Evolutionary conservation across 2,888 invertebrate species (phyloP).

Genomic region (Perdita meconis): DNA sequence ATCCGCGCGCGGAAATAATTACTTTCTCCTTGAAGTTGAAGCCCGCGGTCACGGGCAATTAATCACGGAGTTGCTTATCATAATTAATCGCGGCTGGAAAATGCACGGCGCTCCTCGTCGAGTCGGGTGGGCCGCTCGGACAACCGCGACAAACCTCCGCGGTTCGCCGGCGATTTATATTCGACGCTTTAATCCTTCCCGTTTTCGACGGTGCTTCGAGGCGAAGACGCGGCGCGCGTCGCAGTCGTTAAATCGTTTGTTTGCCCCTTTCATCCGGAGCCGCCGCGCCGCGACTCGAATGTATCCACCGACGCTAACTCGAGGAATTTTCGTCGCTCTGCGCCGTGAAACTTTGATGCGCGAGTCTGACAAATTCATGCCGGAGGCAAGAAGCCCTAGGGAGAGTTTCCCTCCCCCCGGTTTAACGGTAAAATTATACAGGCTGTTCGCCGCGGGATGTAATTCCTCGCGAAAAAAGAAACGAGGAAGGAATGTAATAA

Average conservation of each 20-base stretch:
- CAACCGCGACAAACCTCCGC: background rate
- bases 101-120: conserved; percentile 11
- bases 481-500: no score
- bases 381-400: no score
- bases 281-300: background rate
- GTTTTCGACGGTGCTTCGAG: background rate
- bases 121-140: conserved; percentile 1
- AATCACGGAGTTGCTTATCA: conserved; percentile 67
- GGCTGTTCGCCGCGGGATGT: no score
- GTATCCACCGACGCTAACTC: background rate
- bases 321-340: background rate
- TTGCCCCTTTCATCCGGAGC: background rate
- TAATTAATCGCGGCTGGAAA: conserved; percentile 59
- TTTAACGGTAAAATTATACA: no score
- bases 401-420: no score
- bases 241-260: conserved; percentile 6
- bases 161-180: background rate
- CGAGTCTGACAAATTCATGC: no score
- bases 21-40: conserved; percentile 51
- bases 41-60: conserved; percentile 44
- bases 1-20: conserved; percentile 62
- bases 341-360: no score
- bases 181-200: background rate
- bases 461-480: no score
- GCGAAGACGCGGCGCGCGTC: background rate